Evolutionary conservation across 2,888 invertebrate genomes (phyloP).

Genomic region (Galerucella pusilla): DNA sequence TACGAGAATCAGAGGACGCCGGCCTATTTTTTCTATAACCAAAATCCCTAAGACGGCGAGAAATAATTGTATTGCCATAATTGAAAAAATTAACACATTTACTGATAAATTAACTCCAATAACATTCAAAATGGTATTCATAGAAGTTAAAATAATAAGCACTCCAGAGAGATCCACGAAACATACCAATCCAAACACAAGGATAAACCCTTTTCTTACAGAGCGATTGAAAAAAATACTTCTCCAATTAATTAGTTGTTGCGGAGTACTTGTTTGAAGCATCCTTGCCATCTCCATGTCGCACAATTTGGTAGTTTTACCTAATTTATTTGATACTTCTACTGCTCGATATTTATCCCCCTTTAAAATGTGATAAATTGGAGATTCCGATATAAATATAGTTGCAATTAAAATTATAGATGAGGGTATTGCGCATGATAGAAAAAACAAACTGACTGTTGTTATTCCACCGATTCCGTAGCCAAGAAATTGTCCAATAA

Average conservation of each 20-base stretch:
- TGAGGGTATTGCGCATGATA: slow-evolving; percentile 38
- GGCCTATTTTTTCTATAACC: slow-evolving; percentile 79
- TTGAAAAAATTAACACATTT: slow-evolving; percentile 76
- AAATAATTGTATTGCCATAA: slow-evolving; percentile 80
- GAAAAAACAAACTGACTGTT: slow-evolving; percentile 32
- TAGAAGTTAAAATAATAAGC: slow-evolving; percentile 82
- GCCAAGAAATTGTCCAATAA: slow-evolving; percentile 39
- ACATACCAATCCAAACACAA: slow-evolving; percentile 80
- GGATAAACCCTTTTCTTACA: slow-evolving; percentile 70
- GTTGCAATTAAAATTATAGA: slow-evolving; percentile 32
- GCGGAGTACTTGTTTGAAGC: slow-evolving; percentile 69
- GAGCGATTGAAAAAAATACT: slow-evolving; percentile 21
- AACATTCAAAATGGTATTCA: slow-evolving; percentile 75
- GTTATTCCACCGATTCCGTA: slow-evolving; percentile 43
- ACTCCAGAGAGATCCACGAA: slow-evolving; percentile 83
- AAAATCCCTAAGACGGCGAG: slow-evolving; percentile 75
- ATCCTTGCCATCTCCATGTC: slow-evolving; percentile 43
- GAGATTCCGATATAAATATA: slow-evolving; percentile 44
- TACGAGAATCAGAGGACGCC: slow-evolving; percentile 74
- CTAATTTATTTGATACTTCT: slow-evolving; percentile 20
- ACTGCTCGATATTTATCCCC: slow-evolving; percentile 13
- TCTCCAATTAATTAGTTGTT: background rate
- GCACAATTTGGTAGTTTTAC: background rate
- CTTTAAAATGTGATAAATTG: slow-evolving; percentile 39
- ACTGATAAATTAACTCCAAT: slow-evolving; percentile 73